Evolutionary conservation across 1,140 invertebrate genomes (phyloP).

Genomic region (Rhizoglyphus robini): DNA sequence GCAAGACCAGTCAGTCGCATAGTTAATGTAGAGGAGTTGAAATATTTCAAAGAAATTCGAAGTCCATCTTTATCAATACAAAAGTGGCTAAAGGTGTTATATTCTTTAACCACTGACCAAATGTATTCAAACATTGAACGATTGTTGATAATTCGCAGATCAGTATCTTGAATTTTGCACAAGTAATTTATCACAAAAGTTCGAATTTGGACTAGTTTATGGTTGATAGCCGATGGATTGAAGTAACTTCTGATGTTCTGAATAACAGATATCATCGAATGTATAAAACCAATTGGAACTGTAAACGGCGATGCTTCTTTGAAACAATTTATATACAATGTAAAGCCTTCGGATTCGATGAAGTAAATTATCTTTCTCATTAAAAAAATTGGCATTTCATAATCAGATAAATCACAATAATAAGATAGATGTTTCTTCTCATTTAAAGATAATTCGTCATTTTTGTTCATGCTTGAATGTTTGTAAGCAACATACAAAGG

Average conservation of each 20-base stretch:
- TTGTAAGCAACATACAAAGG: conserved; percentile 83
- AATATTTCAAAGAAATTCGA: conserved; percentile 83
- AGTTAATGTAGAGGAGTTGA: conserved; percentile 77
- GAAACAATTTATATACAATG: conserved; percentile 68
- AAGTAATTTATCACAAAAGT: conserved; percentile 46
- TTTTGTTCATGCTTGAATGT: conserved; percentile 49
- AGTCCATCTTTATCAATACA: conserved; percentile 59
- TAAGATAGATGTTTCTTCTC: conserved; percentile 59
- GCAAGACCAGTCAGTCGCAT: conserved; percentile 77
- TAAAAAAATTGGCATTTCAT: conserved; percentile 74
- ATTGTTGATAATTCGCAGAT: conserved; percentile 64
- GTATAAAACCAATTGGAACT: conserved; percentile 67
- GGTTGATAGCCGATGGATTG: background rate
- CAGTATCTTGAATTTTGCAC: conserved; percentile 79
- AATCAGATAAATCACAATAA: conserved; percentile 81
- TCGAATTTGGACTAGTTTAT: conserved; percentile 9
- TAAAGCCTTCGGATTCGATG: conserved; percentile 66
- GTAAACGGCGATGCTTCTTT: conserved; percentile 53
- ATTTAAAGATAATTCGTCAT: conserved; percentile 52
- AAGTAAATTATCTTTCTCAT: conserved; percentile 77
- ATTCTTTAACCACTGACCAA: conserved; percentile 84
- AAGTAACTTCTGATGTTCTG: conserved; percentile 51
- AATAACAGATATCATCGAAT: conserved; percentile 74
- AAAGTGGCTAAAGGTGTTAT: conserved; percentile 60
- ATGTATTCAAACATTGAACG: conserved; percentile 90